Base-by-base conservation (phyloP, 2,888 invertebrate species). In the Chrysopilus asiliformis region DNA sequence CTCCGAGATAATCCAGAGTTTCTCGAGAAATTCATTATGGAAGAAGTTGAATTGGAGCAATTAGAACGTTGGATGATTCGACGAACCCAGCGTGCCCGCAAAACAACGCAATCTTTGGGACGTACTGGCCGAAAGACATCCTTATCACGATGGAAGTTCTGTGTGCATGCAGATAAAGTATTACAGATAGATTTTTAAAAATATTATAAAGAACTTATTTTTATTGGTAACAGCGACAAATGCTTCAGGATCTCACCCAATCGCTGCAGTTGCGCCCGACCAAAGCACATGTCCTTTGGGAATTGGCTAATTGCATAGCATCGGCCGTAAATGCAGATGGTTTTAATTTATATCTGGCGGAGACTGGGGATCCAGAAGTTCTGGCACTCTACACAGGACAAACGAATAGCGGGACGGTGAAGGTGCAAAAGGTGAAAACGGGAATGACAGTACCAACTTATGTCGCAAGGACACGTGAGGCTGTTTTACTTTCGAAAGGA, bases 261-360 rank as follows among this genome's bases (percentile, higher is more conserved):
- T 71, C 70, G 17, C 59, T 79, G 5, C 69, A 76, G 40, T 63
- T 69, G 17, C 68, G 71, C 34, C 70, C 73, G 0, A 73, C 70
- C 32, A 76, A 76, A 49, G 67, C 71, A 36, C 67, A 72, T 25
- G 74, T 81, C 3, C 51, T 82, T 14, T 71, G 71, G 65, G 79
- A 81, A 56, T 55, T 83, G 24, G 72, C 76, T 1, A 67, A 65
- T 32, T 75, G 76, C 52, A 74, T 81, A 33, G 69, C 71, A 16
- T 66, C 70, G 10, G 74, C 79, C 1, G 70, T 80, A 1, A 70
- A 69, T 19, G 78, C 77, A 0, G 78, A 79, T 49, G 75, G 74
- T 1, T 74, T 72, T 54, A 71, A 72, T 46, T 60, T 77, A 29
- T 74, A 72, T 52, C 52, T 75, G 32, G 63, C 67, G 2, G 71